phyloP scores from a whole-genome alignment of 2,113 vertebrate species.

The Hydropotes inermis region DNA sequence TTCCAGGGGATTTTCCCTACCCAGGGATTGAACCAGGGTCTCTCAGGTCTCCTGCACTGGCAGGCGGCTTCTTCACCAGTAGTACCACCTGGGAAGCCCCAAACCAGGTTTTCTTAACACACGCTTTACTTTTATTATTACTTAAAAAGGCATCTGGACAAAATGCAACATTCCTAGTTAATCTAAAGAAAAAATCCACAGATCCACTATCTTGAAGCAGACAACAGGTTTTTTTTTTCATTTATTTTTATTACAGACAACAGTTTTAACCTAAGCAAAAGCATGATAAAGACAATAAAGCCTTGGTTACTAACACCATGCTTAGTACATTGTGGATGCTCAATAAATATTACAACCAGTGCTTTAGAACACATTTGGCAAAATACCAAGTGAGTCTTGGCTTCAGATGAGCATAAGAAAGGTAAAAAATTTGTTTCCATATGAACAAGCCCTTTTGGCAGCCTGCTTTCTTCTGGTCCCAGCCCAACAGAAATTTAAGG shows the following conservation, averaged over 20 bases:
- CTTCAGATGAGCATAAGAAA: neutral
- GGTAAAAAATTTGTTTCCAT: neutral
- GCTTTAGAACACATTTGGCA: neutral
- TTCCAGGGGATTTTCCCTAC: neutral
- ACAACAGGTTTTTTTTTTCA: neutral
- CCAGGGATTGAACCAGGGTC: neutral
- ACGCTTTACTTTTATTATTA: neutral
- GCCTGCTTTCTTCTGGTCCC: no score
- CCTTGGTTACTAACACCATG: neutral
- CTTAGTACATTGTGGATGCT: no score
- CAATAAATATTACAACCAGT: neutral
- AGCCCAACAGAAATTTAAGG: neutral
- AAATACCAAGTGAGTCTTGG: neutral
- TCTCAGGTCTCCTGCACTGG: neutral
- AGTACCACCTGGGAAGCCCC: neutral
- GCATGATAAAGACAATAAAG: neutral
- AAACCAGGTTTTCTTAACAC: neutral
- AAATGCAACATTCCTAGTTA: neutral
- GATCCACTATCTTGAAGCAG: neutral
- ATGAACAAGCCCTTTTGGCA: neutral
- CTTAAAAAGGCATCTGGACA: neutral
- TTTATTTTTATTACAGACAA: no score
- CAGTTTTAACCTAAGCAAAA: neutral
- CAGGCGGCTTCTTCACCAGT: neutral
- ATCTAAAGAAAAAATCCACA: neutral